A percentile compares a stretch with the other conserved stretches of the same genome.
Evolutionary conservation across 2,888 invertebrate species (phyloP).

Genomic region (Ichneumon xanthorius): DNA sequence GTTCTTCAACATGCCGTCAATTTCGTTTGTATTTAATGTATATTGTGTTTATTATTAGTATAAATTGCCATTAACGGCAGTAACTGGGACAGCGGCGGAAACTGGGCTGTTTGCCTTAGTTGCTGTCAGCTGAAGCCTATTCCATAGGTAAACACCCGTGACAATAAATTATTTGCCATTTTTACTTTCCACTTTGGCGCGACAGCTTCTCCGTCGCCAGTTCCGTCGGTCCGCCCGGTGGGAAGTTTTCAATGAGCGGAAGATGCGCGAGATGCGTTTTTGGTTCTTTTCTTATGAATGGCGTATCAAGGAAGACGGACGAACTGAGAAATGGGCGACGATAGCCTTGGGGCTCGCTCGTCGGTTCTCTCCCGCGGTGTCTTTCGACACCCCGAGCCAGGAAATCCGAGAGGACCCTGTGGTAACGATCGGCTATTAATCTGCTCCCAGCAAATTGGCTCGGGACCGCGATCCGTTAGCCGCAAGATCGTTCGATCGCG

Average conservation of each 20-base stretch:
- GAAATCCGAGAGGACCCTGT: constrained; percentile 74
- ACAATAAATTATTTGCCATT: not conserved
- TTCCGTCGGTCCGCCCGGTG: no score
- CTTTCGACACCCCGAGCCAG: constrained; percentile 69
- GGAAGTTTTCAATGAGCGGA: not conserved
- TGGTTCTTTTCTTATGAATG: constrained; percentile 3
- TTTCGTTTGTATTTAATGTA: no score
- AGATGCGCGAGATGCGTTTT: no score
- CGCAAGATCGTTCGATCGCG: constrained; percentile 53
- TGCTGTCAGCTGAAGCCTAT: no score
- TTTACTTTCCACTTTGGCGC: not conserved
- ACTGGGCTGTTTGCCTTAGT: no score
- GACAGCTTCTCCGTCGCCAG: no score
- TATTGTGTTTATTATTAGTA: no score
- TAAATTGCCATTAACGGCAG: no score
- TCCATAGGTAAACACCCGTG: no score
- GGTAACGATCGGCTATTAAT: constrained; percentile 68
- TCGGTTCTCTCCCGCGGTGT: constrained; percentile 52
- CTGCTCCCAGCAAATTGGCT: constrained; percentile 61
- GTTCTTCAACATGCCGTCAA: no score
- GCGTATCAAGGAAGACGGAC: constrained; percentile 20
- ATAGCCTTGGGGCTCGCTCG: constrained; percentile 33
- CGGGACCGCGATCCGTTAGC: constrained; percentile 63
- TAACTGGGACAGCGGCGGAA: no score
- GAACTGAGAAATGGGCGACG: constrained; percentile 44